A percentile compares a stretch with the other conserved stretches of the same genome.
Evolutionary conservation across 1,140 invertebrate genomes (phyloP).

Genomic region (Diuraphis noxia): DNA sequence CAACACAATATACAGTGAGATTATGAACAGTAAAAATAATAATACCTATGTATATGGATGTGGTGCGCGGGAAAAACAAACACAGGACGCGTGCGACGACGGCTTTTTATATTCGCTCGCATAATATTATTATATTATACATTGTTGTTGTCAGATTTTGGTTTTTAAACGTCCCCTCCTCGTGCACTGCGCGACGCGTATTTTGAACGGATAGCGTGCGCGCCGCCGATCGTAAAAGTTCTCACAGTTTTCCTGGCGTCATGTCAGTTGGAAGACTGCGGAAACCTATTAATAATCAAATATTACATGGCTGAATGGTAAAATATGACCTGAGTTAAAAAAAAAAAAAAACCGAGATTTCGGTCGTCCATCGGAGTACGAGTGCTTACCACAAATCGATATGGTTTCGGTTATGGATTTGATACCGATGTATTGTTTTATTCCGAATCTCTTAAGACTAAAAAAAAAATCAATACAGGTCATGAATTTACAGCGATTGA

Average conservation of each 20-base stretch:
- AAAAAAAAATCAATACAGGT: too few relatives aligned
- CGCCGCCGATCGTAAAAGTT: not conserved
- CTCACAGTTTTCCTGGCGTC: not conserved
- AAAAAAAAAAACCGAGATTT: not conserved
- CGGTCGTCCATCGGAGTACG: too few relatives aligned
- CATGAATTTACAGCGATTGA: too few relatives aligned
- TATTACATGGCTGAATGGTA: too few relatives aligned
- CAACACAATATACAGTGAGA: not conserved
- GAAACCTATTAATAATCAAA: not conserved
- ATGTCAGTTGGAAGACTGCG: not conserved
- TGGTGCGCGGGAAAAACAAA: slow-evolving; percentile 38
- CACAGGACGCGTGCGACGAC: slow-evolving; percentile 23
- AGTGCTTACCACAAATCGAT: not conserved
- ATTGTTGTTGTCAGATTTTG: not conserved
- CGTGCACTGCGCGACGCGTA: too few relatives aligned
- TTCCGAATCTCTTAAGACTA: too few relatives aligned
- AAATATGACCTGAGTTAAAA: too few relatives aligned
- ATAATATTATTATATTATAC: not conserved
- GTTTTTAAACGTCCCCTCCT: not conserved
- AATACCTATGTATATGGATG: too few relatives aligned
- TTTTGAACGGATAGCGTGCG: not conserved
- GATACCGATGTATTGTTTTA: not conserved
- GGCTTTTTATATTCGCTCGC: not conserved
- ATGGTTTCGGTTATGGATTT: not conserved
- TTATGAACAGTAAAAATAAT: too few relatives aligned